These are phyloP conservation scores for mouse (Mus musculus) DNA, from an alignment of 2,113 vertebrate genomes.

Conservation along the genomic window DNA sequence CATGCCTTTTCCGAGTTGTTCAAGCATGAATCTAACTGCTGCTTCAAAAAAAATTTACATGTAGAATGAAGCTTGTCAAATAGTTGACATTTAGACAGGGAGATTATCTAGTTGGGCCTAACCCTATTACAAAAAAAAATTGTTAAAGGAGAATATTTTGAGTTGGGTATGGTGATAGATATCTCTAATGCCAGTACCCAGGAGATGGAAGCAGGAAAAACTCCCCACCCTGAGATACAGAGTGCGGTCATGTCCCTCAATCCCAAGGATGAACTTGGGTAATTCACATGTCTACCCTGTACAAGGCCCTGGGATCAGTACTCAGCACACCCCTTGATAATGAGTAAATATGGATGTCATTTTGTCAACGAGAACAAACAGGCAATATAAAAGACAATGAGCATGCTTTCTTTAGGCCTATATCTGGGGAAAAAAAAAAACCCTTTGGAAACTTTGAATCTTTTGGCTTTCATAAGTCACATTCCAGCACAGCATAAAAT, in stretches of 20 bases:
- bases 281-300: not conserved
- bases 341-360: not conserved
- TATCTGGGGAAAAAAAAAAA: not conserved
- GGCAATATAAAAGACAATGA: not conserved
- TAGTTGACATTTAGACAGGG: slow-evolving; percentile 35
- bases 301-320: not conserved
- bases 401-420: not conserved
- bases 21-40: not conserved
- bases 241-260: not conserved
- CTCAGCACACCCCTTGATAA: not conserved
- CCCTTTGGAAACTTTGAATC: slow-evolving; percentile 38
- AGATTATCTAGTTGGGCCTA: not conserved
- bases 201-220: not conserved
- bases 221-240: not conserved
- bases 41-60: slow-evolving; percentile 18
- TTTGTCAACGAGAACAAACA: not conserved
- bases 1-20: not conserved
- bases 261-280: not conserved
- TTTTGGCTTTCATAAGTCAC: not conserved
- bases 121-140: slow-evolving; percentile 18
- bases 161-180: not conserved
- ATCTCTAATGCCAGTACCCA: not conserved
- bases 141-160: slow-evolving; percentile 3
- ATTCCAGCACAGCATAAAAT: slow-evolving; percentile 21
- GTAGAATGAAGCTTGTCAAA: slow-evolving; percentile 49